Conservation (phyloP, 2,797 vertebrate genomes). For the Lindbergichthys nudifrons region DNA sequence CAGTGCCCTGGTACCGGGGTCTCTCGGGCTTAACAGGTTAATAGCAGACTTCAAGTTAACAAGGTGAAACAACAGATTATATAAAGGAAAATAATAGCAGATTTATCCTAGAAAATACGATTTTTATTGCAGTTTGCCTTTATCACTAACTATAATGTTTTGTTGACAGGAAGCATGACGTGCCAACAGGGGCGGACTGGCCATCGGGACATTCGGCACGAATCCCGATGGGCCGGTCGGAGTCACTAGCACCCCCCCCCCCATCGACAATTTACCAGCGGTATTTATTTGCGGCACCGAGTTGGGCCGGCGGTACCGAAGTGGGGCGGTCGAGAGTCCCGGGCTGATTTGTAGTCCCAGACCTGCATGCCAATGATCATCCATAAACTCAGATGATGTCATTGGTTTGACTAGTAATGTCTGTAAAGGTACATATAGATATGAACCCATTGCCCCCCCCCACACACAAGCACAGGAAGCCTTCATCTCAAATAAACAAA, state of each 20-base stretch:
- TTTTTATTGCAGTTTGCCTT: background rate
- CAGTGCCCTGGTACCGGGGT: too few relatives aligned
- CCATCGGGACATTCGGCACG: too few relatives aligned
- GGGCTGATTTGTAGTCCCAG: too few relatives aligned
- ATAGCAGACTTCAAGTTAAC: background rate
- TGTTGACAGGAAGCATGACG: background rate
- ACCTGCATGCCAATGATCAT: background rate
- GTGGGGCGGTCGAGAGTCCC: too few relatives aligned
- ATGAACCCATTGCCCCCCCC: slow-evolving; percentile 18
- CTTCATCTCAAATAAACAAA: slow-evolving; percentile 71
- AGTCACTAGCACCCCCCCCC: too few relatives aligned
- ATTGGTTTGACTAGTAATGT: background rate
- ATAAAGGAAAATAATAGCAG: background rate
- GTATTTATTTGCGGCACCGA: too few relatives aligned
- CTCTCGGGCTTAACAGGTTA: too few relatives aligned
- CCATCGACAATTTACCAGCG: too few relatives aligned
- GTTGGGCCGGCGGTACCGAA: too few relatives aligned
- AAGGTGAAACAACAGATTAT: background rate
- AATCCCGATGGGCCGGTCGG: too few relatives aligned
- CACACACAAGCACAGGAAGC: slow-evolving; percentile 61
- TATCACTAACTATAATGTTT: background rate
- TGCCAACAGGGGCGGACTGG: too few relatives aligned
- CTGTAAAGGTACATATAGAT: slow-evolving; percentile 4
- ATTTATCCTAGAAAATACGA: background rate
- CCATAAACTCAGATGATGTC: background rate